Conservation (phyloP, 2,113 vertebrate species). For the Xenotilapia caudafasciata region DNA sequence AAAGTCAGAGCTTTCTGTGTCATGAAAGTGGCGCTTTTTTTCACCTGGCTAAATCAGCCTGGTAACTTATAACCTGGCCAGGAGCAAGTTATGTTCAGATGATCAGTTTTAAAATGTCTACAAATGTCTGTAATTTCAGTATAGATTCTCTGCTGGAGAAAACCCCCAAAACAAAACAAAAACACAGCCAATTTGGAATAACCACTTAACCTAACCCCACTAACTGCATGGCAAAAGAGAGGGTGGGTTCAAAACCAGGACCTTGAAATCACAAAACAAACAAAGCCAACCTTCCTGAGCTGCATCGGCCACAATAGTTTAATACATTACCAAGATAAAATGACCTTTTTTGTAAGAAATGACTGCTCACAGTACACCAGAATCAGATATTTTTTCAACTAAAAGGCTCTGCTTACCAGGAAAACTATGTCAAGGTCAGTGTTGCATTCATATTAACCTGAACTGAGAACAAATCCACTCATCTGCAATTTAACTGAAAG, state of each 20-base stretch:
- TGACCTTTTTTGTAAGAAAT: conserved; percentile 7
- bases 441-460: not conserved
- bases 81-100: not conserved
- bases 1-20: not conserved
- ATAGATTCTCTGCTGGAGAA: not conserved
- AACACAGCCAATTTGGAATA: not conserved
- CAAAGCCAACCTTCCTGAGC: not conserved
- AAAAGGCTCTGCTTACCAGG: not conserved
- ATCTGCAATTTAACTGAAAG: not conserved
- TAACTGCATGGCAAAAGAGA: not conserved
- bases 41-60: not conserved
- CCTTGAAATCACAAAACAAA: not conserved
- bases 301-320: not conserved
- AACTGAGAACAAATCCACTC: conserved; percentile 17
- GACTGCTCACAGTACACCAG: not conserved
- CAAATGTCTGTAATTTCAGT: not conserved
- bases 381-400: not conserved
- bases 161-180: not conserved
- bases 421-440: not conserved
- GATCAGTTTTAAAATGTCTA: not conserved
- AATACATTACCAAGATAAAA: conserved; percentile 1
- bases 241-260: not conserved
- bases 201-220: not conserved
- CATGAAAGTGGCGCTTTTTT: not conserved
- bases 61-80: not conserved